Conservation (phyloP, 2,113 vertebrate species). For the Dasyprocta punctata region DNA sequence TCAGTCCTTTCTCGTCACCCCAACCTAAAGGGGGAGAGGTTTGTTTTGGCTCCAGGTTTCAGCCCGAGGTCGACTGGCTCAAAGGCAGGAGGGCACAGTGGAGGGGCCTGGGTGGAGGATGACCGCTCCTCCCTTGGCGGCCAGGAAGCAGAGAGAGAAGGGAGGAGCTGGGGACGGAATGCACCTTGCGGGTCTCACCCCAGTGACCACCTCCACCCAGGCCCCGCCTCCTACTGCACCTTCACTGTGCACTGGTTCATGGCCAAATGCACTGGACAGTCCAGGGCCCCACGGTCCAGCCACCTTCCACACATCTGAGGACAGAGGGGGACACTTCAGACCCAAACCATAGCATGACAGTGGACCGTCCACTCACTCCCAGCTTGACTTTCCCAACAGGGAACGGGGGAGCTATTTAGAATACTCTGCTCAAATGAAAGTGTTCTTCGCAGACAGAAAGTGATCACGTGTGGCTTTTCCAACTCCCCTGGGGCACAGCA, state of each 20-base stretch:
- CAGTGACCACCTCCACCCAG: background rate
- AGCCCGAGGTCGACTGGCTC: background rate
- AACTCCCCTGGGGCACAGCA: accelerated
- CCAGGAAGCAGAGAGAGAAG: background rate
- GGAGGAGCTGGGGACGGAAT: background rate
- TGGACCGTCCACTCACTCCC: accelerated
- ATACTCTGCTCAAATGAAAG: too few species aligned
- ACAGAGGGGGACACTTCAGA: background rate
- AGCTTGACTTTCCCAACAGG: accelerated
- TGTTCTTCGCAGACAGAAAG: too few species aligned
- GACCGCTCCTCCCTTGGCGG: background rate
- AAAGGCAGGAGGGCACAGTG: background rate
- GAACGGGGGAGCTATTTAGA: accelerated
- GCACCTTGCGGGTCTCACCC: background rate
- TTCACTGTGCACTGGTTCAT: background rate
- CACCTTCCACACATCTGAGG: background rate
- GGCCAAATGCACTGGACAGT: background rate
- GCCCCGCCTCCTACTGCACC: background rate
- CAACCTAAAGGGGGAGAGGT: background rate
- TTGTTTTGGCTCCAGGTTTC: background rate
- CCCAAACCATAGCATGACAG: background rate
- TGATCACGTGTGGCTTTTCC: accelerated
- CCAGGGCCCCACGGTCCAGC: background rate
- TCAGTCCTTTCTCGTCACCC: background rate
- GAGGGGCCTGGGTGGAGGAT: background rate